Conservation (phyloP, 2,888 invertebrate species). For the Amphipyra berbera region DNA sequence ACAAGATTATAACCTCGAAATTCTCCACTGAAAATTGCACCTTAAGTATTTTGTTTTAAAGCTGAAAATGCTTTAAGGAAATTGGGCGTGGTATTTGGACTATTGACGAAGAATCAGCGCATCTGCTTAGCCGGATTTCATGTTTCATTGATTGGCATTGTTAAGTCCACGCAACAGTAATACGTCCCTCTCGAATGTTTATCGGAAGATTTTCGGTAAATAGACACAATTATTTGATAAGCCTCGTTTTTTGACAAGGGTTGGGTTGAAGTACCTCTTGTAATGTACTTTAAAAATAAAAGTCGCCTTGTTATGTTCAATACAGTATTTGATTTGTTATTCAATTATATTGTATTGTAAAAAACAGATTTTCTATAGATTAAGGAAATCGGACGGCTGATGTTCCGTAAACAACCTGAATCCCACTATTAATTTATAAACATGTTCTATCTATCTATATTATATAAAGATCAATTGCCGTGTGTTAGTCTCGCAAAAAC, state of each 20-base stretch:
- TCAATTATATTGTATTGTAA: neutral
- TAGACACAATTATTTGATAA: constrained; percentile 81
- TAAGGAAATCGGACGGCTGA: neutral
- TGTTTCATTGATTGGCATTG: constrained; percentile 88
- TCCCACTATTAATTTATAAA: too few relatives aligned
- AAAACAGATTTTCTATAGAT: neutral
- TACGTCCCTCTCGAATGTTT: constrained; percentile 68
- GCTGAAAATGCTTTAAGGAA: constrained; percentile 40
- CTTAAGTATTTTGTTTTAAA: constrained; percentile 43
- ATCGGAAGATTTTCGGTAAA: constrained; percentile 69
- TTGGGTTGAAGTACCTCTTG: constrained; percentile 46
- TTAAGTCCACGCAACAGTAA: constrained; percentile 75
- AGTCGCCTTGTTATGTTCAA: constrained; percentile 26
- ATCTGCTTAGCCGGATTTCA: constrained; percentile 86
- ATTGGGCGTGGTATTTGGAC: constrained; percentile 57
- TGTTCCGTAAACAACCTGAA: neutral
- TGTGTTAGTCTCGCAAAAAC: too few relatives aligned
- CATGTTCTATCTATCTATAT: too few relatives aligned
- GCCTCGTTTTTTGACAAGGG: constrained; percentile 58
- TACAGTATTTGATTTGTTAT: constrained; percentile 32
- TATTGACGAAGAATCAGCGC: constrained; percentile 72
- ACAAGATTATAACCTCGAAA: constrained; percentile 56
- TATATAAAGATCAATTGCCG: too few relatives aligned
- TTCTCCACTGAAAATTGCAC: constrained; percentile 26
- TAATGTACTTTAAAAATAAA: constrained; percentile 42